These are phyloP conservation scores for Andrena chrysosceles DNA, from an alignment of 2,888 invertebrate genomes.

Conservation along the genomic window DNA sequence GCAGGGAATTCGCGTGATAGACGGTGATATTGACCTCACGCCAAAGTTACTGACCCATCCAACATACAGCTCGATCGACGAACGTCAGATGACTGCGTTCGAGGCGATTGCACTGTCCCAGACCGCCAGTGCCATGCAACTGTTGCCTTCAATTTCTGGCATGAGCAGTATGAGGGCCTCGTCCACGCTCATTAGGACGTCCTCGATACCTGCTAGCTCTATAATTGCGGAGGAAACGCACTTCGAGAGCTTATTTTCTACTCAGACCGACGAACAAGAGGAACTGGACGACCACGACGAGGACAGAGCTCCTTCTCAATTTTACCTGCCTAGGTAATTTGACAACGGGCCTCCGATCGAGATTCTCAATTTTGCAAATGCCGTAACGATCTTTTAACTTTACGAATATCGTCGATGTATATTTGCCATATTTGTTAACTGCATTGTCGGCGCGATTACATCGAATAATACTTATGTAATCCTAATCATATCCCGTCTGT, in stretches of 20 bases:
- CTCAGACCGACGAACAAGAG: conserved; percentile 32
- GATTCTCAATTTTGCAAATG: neutral
- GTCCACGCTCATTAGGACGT: conserved; percentile 44
- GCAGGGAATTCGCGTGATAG: conserved; percentile 67
- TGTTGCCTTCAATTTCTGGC: conserved; percentile 37
- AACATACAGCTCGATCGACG: conserved; percentile 78
- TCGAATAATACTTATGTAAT: neutral
- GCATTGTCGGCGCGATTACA: too few relatives aligned
- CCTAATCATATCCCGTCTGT: neutral
- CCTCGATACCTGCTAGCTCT: conserved; percentile 21
- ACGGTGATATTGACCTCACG: conserved; percentile 84
- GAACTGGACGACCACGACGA: conserved; percentile 22
- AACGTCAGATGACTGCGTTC: conserved; percentile 76
- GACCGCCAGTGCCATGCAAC: conserved; percentile 36
- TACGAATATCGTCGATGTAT: neutral
- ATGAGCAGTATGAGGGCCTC: conserved; percentile 31
- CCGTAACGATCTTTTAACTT: neutral
- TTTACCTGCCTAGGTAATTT: conserved; percentile 76
- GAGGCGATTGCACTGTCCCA: conserved; percentile 62
- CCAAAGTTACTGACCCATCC: conserved; percentile 84
- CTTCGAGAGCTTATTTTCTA: conserved; percentile 72
- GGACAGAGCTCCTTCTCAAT: conserved; percentile 76
- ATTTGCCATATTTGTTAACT: neutral
- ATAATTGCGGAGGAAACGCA: conserved; percentile 49
- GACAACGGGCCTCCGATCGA: neutral